Evolutionary conservation across 2,888 invertebrate species (phyloP).

Genomic region (Bruchidius siliquastri): DNA sequence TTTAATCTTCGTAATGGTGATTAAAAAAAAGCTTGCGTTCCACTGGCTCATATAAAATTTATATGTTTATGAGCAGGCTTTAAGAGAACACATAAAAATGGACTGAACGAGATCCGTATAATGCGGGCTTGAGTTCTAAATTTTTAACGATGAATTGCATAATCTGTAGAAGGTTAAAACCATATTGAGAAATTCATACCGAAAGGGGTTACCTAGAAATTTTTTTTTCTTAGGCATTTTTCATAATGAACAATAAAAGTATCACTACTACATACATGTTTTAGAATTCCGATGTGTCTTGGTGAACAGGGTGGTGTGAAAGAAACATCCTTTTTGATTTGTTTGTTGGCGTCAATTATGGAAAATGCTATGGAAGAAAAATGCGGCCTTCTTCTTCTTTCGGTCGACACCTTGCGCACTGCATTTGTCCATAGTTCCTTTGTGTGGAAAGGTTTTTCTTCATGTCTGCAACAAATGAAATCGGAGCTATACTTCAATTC

Average conservation of each 20-base stretch:
- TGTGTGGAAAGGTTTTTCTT: not conserved
- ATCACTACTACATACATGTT: not conserved
- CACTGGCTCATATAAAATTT: not conserved
- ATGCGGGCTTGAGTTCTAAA: not conserved
- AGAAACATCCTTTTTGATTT: constrained; percentile 27
- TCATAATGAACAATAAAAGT: no score
- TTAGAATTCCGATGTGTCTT: constrained; percentile 12
- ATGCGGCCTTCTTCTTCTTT: constrained; percentile 31
- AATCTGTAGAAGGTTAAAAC: no score
- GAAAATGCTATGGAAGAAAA: constrained; percentile 36
- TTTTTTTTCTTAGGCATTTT: no score
- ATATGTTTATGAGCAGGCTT: not conserved
- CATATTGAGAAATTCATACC: no score
- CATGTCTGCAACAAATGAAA: not conserved
- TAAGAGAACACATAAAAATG: not conserved
- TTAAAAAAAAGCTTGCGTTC: not conserved
- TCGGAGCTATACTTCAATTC: no score
- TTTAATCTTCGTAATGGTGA: not conserved
- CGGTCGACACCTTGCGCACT: constrained; percentile 34
- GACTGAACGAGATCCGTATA: not conserved
- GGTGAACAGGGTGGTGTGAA: constrained; percentile 29
- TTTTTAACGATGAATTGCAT: no score
- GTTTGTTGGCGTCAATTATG: constrained; percentile 33
- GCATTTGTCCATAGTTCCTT: constrained; percentile 39
- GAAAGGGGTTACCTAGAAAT: no score